A percentile compares a stretch with the other conserved stretches of the same genome.
Conservation (phyloP, 2,113 vertebrate genomes). For the Craseonycteris thonglongyai region DNA sequence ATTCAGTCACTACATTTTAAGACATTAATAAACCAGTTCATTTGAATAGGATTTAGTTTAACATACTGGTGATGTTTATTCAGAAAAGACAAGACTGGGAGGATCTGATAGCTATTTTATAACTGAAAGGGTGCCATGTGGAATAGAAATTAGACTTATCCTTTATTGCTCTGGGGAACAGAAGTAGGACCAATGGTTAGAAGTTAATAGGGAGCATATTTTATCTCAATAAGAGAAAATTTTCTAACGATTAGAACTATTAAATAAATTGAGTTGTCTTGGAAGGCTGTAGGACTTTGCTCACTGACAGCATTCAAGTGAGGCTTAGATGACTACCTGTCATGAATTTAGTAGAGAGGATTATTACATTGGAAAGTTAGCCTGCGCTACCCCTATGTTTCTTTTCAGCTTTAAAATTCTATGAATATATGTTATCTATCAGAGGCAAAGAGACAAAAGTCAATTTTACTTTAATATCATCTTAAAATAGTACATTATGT, state of each 20-base stretch:
- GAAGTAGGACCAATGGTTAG: slow-evolving; percentile 52
- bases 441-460: slow-evolving; percentile 39
- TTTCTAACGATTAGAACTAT: slow-evolving; percentile 65
- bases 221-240: slow-evolving; percentile 66
- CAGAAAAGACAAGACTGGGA: slow-evolving; percentile 32
- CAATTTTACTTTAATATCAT: slow-evolving; percentile 48
- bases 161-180: slow-evolving; percentile 43
- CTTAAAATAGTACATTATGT: slow-evolving; percentile 22
- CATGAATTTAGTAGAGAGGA: neutral
- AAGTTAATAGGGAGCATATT: slow-evolving; percentile 68
- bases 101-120: slow-evolving; percentile 26
- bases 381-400: neutral
- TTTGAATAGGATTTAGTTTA: neutral
- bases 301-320: slow-evolving; percentile 34
- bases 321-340: neutral
- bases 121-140: slow-evolving; percentile 9
- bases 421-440: slow-evolving; percentile 37
- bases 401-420: slow-evolving; percentile 47
- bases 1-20: neutral
- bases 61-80: slow-evolving; percentile 3
- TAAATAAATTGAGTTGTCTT: slow-evolving; percentile 61
- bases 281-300: slow-evolving; percentile 44
- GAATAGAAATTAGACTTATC: slow-evolving; percentile 51
- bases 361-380: slow-evolving; percentile 17
- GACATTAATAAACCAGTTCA: slow-evolving; percentile 2